Evolutionary conservation across 2,888 invertebrate species (phyloP), one percentile per base, ranked within the genome.

Genomic region (Dexiosoma caninum): DNA sequence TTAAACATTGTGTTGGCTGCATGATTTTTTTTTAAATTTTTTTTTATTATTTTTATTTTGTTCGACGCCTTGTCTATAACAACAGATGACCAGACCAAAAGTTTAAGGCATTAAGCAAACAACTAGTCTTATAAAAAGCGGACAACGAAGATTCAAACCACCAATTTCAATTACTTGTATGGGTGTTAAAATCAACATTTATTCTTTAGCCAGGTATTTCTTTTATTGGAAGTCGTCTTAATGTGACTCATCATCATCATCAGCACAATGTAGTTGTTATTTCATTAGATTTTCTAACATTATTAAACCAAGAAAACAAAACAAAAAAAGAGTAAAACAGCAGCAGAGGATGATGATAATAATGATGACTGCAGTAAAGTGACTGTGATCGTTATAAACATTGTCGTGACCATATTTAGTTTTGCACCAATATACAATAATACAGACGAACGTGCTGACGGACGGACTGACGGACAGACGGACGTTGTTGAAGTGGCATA

Each of bases 151-250:
- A 60, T 62, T 49, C 46, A 59, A 57, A 27, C 35, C 40, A 23
- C 3, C 49, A 51, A 57, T 62, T n/a, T 62, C 81, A 77, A 81
- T 77, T 81, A 77, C 81, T 77, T 77, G 81, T 81, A 59, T 77
- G 76, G 81, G 81, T 81, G 81, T 81, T 77, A 81, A 81, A 77
- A 74, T 59, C 72, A 81, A 77, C 81, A 81, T 77, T 74, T 81
- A 77, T 66, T 60, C 60, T 70, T 49, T 30, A 14, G 37, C 44
- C 67, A 55, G 49, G 60, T 42, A 66, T 72, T 35, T 59, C 14
- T 53, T 69, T 30, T 42, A 30, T 51, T 51, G 66, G 53, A 32
- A 49, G 32, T 23, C 51, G 59, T 70, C 40, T 51, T 69, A 71
- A 77, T 81, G 64, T 81, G 81, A 81, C 72, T 81, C 81, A 81